A percentile compares a stretch with the other conserved stretches of the same genome.
These are phyloP conservation scores for Mormyrus hasselquistii DNA, from an alignment of 2,797 vertebrate species.

Conservation along the genomic window DNA sequence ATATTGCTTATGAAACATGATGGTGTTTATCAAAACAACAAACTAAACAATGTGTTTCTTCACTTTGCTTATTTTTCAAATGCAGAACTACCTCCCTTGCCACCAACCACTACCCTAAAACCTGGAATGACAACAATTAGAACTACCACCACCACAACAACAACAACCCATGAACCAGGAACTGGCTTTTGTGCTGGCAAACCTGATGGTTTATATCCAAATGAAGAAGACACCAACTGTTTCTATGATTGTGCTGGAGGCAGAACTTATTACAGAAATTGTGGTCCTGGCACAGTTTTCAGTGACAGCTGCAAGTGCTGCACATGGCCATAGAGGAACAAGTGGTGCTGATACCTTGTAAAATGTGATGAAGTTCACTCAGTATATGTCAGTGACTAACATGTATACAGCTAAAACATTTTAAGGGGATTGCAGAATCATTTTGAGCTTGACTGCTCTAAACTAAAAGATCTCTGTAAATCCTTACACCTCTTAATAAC, in stretches of 20 bases:
- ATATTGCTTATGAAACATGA: not conserved
- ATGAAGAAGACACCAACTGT: conserved; percentile 2
- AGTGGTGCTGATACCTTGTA: not conserved
- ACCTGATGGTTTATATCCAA: conserved; percentile 41
- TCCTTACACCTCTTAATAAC: not conserved
- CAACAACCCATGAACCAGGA: conserved; percentile 14
- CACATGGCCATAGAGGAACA: not conserved
- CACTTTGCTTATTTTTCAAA: not conserved
- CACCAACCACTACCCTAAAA: not conserved
- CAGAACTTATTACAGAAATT: conserved; percentile 39
- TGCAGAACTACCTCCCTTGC: not conserved
- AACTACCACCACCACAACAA: conserved; percentile 13
- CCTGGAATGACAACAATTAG: conserved; percentile 7
- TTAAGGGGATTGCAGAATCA: not conserved
- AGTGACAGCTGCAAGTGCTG: conserved; percentile 23
- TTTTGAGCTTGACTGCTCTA: not conserved
- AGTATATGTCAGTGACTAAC: not conserved
- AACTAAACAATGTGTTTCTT: not conserved
- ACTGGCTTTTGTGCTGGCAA: conserved; percentile 41
- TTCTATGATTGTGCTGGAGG: conserved; percentile 41
- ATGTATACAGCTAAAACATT: not conserved
- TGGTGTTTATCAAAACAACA: not conserved
- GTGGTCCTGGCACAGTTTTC: conserved; percentile 23
- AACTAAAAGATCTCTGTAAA: not conserved
- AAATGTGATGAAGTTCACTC: not conserved